Base-by-base conservation (phyloP, 2,113 vertebrate species). In the Daphoenositta chrysoptera region DNA sequence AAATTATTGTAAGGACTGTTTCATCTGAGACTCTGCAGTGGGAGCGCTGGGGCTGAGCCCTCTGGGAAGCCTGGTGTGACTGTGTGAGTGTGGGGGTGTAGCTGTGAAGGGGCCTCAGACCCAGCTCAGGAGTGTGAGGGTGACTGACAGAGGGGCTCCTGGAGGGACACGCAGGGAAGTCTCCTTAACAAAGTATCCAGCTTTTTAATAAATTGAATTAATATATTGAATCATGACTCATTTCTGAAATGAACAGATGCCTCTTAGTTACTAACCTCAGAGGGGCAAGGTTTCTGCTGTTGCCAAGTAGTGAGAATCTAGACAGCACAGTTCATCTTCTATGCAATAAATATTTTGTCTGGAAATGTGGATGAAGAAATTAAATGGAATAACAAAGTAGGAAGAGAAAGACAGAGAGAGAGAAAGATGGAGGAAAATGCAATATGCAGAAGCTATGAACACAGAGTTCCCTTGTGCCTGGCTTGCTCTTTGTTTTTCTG, bases 161-260 rank as follows among this genome's bases (percentile, higher is more conserved):
- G 45, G 10, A 45, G 4, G 12, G 33, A 23, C 0, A 1, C 16
- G 11, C 8, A 33, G 23, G 23, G 54, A 69, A 1, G 0, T 53
- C 69, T 23, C 13, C 47, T 16, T 33, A 15, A 69, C 15, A 45
- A 28, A 66, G n/a, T 33, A 54, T 11, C 22, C 9, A 63, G 22
- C 2, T 58, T 75, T 88, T 90, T 18, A 72, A 65, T 17, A 76
- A 13, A 35, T 22, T 64, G 24, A 83, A 83, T 92, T 72, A 76
- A 44, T 51, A 56, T 27, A 30, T 31, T 47, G 24, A 54, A 66
- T 57, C 13, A 48, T 39, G 35, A 70, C 13, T 87, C 19, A 73
- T 61, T 87, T 87, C 39, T 87, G 68, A 87, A 80, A 91, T 31
- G 9, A 89, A 48, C 21, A 56, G 80, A 51, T 83, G n/a, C 14